phyloP scores from a whole-genome alignment of 1,140 invertebrate genomes.

The Temnothorax curvispinosus region DNA sequence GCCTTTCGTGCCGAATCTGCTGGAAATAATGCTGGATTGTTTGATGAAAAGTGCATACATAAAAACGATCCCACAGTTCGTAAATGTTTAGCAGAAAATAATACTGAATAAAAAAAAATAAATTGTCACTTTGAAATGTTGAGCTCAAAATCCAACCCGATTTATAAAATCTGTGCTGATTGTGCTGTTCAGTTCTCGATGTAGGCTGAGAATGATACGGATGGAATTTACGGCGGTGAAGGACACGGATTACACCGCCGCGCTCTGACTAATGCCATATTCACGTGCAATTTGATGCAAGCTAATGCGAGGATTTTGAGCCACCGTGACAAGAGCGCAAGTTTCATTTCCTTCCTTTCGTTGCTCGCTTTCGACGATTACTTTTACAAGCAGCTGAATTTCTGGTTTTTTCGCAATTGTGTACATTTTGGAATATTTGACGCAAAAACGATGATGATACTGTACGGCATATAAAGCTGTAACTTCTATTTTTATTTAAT shows the following conservation, averaged over 20 bases:
- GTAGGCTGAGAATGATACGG: neutral
- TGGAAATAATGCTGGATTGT: slow-evolving; percentile 74
- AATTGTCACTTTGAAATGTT: neutral
- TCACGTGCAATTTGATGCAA: slow-evolving; percentile 26
- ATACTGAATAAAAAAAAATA: neutral
- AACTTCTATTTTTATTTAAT: neutral
- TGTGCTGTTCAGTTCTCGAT: neutral
- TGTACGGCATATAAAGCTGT: neutral
- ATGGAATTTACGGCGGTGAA: slow-evolving; percentile 6
- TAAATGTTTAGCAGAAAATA: slow-evolving; percentile 70
- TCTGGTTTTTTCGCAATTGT: neutral
- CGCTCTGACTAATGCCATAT: neutral
- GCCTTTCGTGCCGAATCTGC: slow-evolving; percentile 19
- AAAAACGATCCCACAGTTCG: slow-evolving; percentile 73
- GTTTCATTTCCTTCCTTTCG: slow-evolving; percentile 1
- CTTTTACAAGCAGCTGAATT: neutral
- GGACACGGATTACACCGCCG: neutral
- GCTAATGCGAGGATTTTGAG: neutral
- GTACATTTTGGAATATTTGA: neutral
- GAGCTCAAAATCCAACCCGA: neutral
- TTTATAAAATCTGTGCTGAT: neutral
- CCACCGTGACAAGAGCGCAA: neutral
- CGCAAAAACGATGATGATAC: neutral
- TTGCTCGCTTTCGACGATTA: neutral
- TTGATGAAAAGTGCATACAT: slow-evolving; percentile 66